These are phyloP conservation scores for Caracal caracal DNA, from an alignment of 2,113 vertebrate genomes.

Conservation along the genomic window DNA sequence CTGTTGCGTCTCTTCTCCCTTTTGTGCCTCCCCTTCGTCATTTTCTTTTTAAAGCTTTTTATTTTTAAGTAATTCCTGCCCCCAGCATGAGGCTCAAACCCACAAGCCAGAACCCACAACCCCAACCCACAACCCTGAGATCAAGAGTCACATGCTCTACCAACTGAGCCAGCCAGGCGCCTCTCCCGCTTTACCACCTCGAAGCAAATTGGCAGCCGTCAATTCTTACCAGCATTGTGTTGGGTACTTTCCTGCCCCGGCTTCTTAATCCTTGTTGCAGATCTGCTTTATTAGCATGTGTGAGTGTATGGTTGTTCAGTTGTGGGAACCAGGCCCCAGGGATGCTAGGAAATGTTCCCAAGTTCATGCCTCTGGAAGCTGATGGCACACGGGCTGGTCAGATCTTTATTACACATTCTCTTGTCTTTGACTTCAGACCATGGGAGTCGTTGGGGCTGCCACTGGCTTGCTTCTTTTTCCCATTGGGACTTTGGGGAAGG, in stretches of 20 bases:
- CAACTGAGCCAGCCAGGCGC: neutral
- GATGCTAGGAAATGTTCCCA: neutral
- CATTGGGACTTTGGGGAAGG: neutral
- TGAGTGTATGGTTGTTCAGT: neutral
- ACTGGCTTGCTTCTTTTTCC: neutral
- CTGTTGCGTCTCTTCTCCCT: neutral
- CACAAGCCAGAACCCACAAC: neutral
- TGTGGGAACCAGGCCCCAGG: neutral
- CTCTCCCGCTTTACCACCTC: neutral
- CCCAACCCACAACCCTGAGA: neutral
- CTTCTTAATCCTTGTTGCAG: neutral
- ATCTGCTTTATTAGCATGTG: neutral
- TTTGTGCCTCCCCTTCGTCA: too few relatives aligned
- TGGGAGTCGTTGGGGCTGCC: neutral
- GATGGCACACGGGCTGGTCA: neutral
- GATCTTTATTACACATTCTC: neutral
- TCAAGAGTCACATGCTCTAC: neutral
- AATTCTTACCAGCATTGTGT: fast-evolving
- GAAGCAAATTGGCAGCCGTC: neutral
- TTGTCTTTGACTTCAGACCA: neutral
- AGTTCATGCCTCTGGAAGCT: neutral
- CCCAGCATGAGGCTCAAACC: neutral
- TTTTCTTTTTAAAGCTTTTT: neutral
- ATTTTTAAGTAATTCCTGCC: neutral
- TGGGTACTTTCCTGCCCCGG: neutral